Evolutionary conservation across 1,140 invertebrate species (phyloP).

Genomic region (Drosophila yakuba): DNA sequence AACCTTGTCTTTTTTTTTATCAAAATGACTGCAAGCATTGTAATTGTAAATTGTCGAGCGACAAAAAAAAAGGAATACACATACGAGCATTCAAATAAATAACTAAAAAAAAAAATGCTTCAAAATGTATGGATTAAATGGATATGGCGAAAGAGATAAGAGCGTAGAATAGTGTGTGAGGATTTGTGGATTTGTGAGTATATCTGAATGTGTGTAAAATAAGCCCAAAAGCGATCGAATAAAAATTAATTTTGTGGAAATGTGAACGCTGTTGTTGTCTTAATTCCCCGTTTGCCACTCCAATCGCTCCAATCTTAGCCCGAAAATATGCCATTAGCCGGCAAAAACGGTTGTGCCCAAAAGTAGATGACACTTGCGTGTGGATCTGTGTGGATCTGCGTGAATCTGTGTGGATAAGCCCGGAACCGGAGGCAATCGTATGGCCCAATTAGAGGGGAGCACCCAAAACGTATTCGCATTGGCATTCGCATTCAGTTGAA

Average conservation of each 20-base stretch:
- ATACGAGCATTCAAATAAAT: conserved; percentile 35
- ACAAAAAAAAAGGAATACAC: conserved; percentile 39
- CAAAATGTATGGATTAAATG: conserved; percentile 23
- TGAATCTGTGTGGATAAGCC: neutral
- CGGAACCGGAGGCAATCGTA: conserved; percentile 7
- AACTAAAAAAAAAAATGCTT: conserved; percentile 5
- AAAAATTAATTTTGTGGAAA: conserved; percentile 49
- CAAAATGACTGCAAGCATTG: conserved; percentile 35
- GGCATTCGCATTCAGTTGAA: neutral
- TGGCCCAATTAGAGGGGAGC: conserved; percentile 35
- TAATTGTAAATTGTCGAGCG: conserved; percentile 51
- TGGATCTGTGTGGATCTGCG: too few species aligned
- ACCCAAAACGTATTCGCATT: neutral
- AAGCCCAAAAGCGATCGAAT: conserved; percentile 43
- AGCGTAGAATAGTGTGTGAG: conserved; percentile 1
- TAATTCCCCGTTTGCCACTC: neutral
- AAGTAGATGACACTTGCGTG: conserved; percentile 14
- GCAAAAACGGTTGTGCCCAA: neutral
- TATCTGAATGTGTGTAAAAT: conserved; percentile 43
- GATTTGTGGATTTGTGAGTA: conserved; percentile 29
- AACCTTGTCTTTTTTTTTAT: conserved; percentile 8
- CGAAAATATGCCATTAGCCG: conserved; percentile 19
- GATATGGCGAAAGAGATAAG: conserved; percentile 15
- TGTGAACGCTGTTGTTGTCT: conserved; percentile 6
- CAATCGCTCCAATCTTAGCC: neutral